A percentile compares a stretch with the other conserved stretches of the same genome.
Evolutionary conservation across 2,888 invertebrate species (phyloP).

Genomic region (Caenorhabditis sp.): DNA sequence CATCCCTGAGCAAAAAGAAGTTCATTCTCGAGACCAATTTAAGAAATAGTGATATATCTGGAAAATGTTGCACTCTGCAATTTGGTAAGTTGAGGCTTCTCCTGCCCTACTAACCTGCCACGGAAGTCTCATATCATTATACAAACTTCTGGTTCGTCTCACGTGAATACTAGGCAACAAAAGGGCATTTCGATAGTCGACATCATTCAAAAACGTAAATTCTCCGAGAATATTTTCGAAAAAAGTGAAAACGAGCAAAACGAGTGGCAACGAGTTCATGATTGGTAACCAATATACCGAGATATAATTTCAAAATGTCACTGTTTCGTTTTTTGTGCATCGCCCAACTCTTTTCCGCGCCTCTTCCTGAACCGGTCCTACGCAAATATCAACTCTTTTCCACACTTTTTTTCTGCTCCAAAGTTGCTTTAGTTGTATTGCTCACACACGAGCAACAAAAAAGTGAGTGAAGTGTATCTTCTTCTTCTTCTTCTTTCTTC

Average conservation of each 20-base stretch:
- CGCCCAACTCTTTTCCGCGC: not conserved
- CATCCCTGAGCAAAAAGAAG: no score
- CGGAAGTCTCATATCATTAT: conserved; percentile 45
- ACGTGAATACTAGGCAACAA: conserved; percentile 18
- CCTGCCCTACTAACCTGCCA: conserved; percentile 27
- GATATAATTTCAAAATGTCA: not conserved
- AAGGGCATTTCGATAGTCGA: conserved; percentile 57
- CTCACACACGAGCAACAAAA: no score
- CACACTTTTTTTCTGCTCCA: no score
- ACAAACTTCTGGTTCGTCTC: conserved; percentile 31
- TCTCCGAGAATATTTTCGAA: conserved; percentile 1
- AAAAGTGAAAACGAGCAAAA: no score
- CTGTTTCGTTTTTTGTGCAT: not conserved
- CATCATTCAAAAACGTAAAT: conserved; percentile 50
- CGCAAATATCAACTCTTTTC: not conserved
- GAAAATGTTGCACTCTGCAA: no score
- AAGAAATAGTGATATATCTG: no score
- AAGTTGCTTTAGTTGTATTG: no score
- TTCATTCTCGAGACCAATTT: no score
- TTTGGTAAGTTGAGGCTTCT: no score
- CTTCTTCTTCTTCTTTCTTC: no score
- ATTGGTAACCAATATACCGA: not conserved
- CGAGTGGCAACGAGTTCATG: conserved; percentile 5
- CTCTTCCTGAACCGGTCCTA: not conserved
- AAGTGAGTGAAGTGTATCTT: no score